Base-by-base conservation (phyloP, 53 echinoderm and acorn worm species). In the Echinometra lucunter region DNA sequence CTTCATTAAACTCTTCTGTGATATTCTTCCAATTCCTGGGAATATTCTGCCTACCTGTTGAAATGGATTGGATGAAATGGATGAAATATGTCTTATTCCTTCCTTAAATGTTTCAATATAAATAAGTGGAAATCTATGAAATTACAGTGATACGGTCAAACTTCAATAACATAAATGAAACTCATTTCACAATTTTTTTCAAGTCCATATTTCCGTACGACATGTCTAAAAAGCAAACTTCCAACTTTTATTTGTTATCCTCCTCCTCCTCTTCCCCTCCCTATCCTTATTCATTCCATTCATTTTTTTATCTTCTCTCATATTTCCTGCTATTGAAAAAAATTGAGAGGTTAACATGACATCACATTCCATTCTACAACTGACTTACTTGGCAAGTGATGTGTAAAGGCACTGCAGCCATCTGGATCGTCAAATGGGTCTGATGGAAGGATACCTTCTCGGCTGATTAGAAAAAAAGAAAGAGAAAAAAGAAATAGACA, bases 11-110 rank as follows among this genome's bases (percentile, higher is more conserved):
- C 35, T 97, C 98, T 44, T 95, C 96, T 56, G 98, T 97, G 63
- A 98, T 97, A 81, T 98, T 95, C 34, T 83, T 93, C 98, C 98
- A 98, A 88, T 98, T 97, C 88, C 97, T 97, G 69, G 95, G 92
- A 27, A 98, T 60, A 83, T 96, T 83, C 42, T 95, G 96, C 44
- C 94, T 89, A 66, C 90, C 96, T 96, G 49, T 16, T 91, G 30
- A 60, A 49, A 63, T 32, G 13, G 55, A 57, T 8, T 6, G 40
- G 23, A 42, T 19, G 55, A 55, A 0, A 55, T 55, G 21, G 44
- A 15, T 82, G 21, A 44, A 63, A 63, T 63, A 63, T 63, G 6
- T 21, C 8, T 0, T 53, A 11, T 13, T 4, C 0, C 0, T 0
- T 0, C 13, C 1, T 53, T 53, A 53, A 53, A 0, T 9, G 53